A percentile compares a stretch with the other conserved stretches of the same genome.
phyloP scores from a whole-genome alignment of 2,113 vertebrate species.

The Prietella phreatophila region DNA sequence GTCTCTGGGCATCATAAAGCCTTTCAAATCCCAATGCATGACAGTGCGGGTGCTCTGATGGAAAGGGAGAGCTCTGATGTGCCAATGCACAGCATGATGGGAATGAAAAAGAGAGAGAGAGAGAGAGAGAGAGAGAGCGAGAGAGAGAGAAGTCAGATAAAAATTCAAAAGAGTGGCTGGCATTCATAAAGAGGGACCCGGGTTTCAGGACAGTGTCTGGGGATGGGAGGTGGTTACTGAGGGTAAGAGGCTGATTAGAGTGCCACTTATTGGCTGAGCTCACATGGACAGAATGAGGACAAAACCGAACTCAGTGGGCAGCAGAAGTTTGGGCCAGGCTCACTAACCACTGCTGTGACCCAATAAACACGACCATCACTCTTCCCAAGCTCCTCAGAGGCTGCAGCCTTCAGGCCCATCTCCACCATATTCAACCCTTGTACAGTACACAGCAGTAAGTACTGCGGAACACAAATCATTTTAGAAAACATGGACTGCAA shows the following conservation, averaged over 20 bases:
- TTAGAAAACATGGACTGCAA: conserved; percentile 12
- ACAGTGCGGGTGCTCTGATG: conserved; percentile 32
- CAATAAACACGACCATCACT: conserved; percentile 46
- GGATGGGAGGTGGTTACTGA: conserved; percentile 35
- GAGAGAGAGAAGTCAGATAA: background rate
- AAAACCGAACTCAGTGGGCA: conserved; percentile 52
- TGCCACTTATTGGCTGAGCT: conserved; percentile 41
- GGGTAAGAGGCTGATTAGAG: conserved; percentile 49
- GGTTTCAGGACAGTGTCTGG: conserved; percentile 17
- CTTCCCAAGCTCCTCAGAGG: conserved; percentile 30
- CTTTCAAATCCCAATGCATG: conserved; percentile 55
- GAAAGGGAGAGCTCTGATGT: conserved; percentile 54
- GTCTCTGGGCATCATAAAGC: conserved; percentile 45
- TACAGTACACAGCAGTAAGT: conserved; percentile 26
- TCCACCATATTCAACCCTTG: conserved; percentile 8
- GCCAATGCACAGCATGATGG: conserved; percentile 49
- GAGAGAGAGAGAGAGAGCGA: background rate
- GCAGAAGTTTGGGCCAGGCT: conserved; percentile 40
- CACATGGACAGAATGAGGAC: conserved; percentile 50
- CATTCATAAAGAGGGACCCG: conserved; percentile 42
- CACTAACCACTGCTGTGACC: conserved; percentile 44
- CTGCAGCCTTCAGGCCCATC: conserved; percentile 11
- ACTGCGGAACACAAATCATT: conserved; percentile 23
- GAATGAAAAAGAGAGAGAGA: background rate
- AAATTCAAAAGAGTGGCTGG: conserved; percentile 31